Evolutionary conservation across 2,888 invertebrate species (phyloP).

Genomic region (Apamea crenata): DNA sequence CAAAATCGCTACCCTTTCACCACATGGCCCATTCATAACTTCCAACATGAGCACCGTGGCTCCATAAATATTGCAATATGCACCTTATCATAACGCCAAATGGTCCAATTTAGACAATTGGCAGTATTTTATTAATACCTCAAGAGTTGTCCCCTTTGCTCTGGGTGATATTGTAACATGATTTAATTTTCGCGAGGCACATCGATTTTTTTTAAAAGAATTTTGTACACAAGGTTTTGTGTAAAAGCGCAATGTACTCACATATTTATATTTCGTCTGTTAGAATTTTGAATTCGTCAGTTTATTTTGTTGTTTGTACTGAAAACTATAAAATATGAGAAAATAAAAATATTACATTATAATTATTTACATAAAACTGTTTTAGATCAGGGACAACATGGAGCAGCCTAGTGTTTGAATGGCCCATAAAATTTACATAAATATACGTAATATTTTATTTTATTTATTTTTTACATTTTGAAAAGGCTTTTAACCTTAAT

Average conservation of each 20-base stretch:
- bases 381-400: too few species aligned
- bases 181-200: slow-evolving; percentile 42
- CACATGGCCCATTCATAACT: slow-evolving; percentile 58
- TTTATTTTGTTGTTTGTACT: not conserved
- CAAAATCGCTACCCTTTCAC: slow-evolving; percentile 43
- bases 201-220: slow-evolving; percentile 15
- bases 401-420: not conserved
- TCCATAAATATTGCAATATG: slow-evolving; percentile 73
- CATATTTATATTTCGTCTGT: too few species aligned
- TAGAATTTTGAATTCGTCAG: not conserved
- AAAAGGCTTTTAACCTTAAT: not conserved
- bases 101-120: slow-evolving; percentile 68
- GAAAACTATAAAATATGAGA: not conserved
- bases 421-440: not conserved
- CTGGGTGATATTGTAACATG: slow-evolving; percentile 46
- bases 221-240: slow-evolving; percentile 10
- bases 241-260: not conserved
- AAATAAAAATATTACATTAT: not conserved
- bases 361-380: not conserved
- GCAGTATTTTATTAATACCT: slow-evolving; percentile 69
- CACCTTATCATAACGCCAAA: slow-evolving; percentile 70
- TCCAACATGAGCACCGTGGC: slow-evolving; percentile 60
- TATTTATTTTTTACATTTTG: not conserved
- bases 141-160: slow-evolving; percentile 57
- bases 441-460: not conserved